Conservation (phyloP, 2,113 vertebrate genomes). For the Arenaria interpres region DNA sequence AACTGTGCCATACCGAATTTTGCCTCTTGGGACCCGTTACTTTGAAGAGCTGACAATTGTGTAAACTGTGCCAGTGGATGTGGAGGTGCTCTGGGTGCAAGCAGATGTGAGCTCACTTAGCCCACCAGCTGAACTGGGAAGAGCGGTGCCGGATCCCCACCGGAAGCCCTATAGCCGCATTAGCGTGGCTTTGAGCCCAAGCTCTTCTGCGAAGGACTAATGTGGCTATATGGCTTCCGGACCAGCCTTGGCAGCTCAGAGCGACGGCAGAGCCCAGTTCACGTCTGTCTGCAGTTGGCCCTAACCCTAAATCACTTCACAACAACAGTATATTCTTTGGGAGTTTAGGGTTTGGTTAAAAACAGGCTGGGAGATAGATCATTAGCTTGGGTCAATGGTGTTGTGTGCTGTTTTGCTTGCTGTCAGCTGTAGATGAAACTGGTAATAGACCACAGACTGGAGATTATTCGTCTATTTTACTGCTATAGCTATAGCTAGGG, state of each 20-base stretch:
- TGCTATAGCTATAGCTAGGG: not conserved
- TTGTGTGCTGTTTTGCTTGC: not conserved
- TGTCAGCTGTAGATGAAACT: not conserved
- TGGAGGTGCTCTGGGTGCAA: not conserved
- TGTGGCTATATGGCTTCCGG: not conserved
- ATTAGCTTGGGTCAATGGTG: not conserved
- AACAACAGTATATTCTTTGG: not conserved
- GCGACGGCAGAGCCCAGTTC: rapidly evolving
- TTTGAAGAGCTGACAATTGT: not conserved
- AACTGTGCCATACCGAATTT: not conserved
- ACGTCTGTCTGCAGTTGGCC: not conserved
- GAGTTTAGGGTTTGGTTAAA: not conserved
- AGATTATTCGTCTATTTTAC: not conserved
- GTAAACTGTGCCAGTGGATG: not conserved
- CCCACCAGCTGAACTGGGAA: not conserved
- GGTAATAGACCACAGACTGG: not conserved
- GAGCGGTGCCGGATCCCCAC: not conserved
- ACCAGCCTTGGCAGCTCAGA: not conserved
- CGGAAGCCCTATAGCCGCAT: not conserved
- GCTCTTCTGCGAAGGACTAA: not conserved
- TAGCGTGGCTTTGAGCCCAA: not conserved
- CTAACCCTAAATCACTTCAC: not conserved
- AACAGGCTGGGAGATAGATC: not conserved
- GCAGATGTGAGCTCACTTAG: not conserved
- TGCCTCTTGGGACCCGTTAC: not conserved